These are phyloP conservation scores for Galeruca laticollis DNA, from an alignment of 2,888 invertebrate genomes.

Conservation along the genomic window DNA sequence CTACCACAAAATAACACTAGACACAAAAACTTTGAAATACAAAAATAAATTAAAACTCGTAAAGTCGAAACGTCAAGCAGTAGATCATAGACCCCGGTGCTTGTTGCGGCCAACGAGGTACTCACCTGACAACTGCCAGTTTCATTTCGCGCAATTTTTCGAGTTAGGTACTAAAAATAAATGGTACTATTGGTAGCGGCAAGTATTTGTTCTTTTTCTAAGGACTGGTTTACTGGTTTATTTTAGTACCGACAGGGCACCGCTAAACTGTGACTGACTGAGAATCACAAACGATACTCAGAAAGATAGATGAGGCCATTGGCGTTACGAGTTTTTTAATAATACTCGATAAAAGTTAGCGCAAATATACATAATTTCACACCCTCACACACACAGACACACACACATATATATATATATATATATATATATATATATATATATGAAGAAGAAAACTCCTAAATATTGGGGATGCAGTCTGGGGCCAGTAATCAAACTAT, in stretches of 20 bases:
- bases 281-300: conserved; percentile 13
- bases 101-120: conserved; percentile 4
- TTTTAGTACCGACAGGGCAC: conserved; percentile 12
- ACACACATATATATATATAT: too few relatives aligned
- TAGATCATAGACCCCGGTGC: not conserved
- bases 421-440: too few relatives aligned
- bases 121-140: conserved; percentile 9
- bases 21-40: not conserved
- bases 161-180: conserved; percentile 27
- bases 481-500: too few relatives aligned
- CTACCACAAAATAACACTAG: not conserved
- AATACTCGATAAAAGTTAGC: too few relatives aligned
- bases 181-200: conserved; percentile 30
- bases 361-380: too few relatives aligned
- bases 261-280: conserved; percentile 17
- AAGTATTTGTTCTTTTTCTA: conserved; percentile 27
- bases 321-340: conserved; percentile 14
- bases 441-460: too few relatives aligned
- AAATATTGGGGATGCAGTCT: too few relatives aligned
- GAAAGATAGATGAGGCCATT: conserved; percentile 12
- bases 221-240: conserved; percentile 20
- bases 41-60: not conserved
- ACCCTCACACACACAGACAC: too few relatives aligned
- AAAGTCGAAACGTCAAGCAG: not conserved
- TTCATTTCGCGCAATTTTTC: conserved; percentile 28